A percentile compares a stretch with the other conserved stretches of the same genome.
Conservation (phyloP, 2,888 invertebrate species). For the Phortica okadai region DNA sequence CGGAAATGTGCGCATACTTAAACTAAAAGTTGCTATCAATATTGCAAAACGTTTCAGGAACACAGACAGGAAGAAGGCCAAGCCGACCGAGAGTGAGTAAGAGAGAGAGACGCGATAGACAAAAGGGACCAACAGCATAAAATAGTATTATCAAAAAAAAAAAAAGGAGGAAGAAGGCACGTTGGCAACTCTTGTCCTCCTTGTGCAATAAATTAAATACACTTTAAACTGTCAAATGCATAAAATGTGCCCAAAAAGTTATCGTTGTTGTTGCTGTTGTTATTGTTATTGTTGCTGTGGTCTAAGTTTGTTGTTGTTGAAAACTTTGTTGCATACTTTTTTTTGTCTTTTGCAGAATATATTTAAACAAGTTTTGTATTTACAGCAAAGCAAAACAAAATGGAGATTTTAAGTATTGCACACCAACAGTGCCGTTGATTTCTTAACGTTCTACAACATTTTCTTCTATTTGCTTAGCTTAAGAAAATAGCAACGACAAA, state of each 20-base stretch:
- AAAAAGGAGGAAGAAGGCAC: too few relatives aligned
- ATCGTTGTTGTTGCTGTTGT: background rate
- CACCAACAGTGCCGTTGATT: slow-evolving; percentile 62
- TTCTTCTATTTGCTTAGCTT: slow-evolving; percentile 59
- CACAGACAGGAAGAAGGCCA: background rate
- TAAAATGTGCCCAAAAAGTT: background rate
- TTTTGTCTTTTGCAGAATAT: background rate
- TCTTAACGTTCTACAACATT: slow-evolving; percentile 65
- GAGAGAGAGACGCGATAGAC: background rate
- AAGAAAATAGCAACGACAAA: slow-evolving; percentile 58
- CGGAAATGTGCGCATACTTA: slow-evolving; percentile 29
- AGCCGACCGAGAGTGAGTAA: background rate
- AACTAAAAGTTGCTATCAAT: background rate
- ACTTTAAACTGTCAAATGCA: slow-evolving; percentile 17
- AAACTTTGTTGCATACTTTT: background rate
- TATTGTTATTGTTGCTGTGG: background rate
- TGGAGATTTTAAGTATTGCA: background rate
- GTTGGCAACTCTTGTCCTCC: background rate
- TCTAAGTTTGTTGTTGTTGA: background rate
- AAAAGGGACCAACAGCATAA: background rate
- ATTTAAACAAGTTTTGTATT: background rate
- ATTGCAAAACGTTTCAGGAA: background rate
- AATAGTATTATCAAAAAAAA: too few relatives aligned
- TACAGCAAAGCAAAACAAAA: background rate
- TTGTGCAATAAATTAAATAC: slow-evolving; percentile 7